Evolutionary conservation across 2,797 vertebrate species (phyloP).

Genomic region (Eidolon dupreanum): DNA sequence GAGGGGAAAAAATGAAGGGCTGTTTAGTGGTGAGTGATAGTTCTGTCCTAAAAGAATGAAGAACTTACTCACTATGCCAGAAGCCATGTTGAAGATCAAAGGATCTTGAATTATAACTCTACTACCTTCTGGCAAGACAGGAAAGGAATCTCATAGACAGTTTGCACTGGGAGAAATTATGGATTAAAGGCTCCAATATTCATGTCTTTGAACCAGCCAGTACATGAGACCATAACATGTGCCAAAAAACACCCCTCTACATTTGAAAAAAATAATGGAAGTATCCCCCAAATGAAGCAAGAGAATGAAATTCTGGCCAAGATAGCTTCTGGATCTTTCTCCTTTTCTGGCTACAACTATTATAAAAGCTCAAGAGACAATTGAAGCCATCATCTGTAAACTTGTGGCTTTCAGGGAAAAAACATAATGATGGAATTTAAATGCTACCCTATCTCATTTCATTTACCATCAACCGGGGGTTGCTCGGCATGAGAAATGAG

Average conservation of each 20-base stretch:
- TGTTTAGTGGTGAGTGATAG: constrained; percentile 75
- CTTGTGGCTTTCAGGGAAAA: constrained; percentile 57
- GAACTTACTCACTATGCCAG: constrained; percentile 74
- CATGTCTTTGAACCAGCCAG: constrained; percentile 54
- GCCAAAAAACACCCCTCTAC: constrained; percentile 40
- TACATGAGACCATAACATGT: constrained; percentile 33
- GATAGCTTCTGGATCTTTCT: constrained; percentile 36
- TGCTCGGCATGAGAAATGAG: constrained; percentile 76
- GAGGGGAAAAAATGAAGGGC: constrained; percentile 42
- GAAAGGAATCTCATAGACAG: constrained; percentile 71
- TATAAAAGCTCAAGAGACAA: constrained; percentile 57
- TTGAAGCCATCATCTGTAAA: constrained; percentile 62
- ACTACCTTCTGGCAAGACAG: constrained; percentile 71
- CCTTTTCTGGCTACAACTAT: constrained; percentile 48
- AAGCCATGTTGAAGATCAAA: constrained; percentile 75
- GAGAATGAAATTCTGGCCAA: constrained; percentile 19
- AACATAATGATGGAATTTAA: constrained; percentile 68
- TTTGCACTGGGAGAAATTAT: constrained; percentile 64
- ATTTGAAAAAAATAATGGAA: not conserved
- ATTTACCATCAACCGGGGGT: constrained; percentile 72
- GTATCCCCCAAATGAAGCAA: constrained; percentile 30
- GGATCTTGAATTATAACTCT: constrained; percentile 74
- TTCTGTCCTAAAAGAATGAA: constrained; percentile 80
- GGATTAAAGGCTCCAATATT: constrained; percentile 67
- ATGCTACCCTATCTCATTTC: constrained; percentile 65